phyloP scores from a whole-genome alignment of 2,797 vertebrate genomes.

The Anguilla obscura region DNA sequence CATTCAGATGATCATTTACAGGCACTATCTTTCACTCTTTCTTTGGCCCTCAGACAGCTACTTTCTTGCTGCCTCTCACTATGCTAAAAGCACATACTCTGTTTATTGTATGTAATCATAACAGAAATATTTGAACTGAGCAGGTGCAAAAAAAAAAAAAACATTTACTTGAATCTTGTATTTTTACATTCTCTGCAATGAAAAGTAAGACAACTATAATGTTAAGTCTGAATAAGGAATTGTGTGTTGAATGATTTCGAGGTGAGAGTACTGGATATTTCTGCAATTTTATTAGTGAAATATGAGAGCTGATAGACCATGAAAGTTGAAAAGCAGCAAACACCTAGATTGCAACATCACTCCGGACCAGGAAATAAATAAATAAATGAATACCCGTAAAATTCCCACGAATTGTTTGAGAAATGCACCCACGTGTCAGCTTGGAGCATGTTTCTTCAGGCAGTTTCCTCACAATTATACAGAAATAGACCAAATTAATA shows the following conservation, averaged over 20 bases:
- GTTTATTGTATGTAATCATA: neutral
- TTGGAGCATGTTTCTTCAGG: neutral
- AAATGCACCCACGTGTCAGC: neutral
- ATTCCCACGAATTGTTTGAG: neutral
- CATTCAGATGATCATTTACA: conserved; percentile 32
- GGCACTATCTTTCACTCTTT: conserved; percentile 25
- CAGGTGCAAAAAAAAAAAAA: neutral
- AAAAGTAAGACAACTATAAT: neutral
- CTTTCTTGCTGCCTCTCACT: conserved; percentile 34
- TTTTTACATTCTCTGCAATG: neutral
- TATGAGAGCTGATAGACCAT: neutral
- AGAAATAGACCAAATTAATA: neutral
- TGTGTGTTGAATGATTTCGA: neutral
- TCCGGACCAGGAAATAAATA: neutral
- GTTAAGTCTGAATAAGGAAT: neutral
- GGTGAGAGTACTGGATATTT: neutral
- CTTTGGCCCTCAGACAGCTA: conserved; percentile 14
- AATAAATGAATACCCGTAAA: neutral
- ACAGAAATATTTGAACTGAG: neutral
- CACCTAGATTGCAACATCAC: neutral
- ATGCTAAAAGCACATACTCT: conserved; percentile 28
- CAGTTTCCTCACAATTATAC: neutral
- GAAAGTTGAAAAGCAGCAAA: neutral
- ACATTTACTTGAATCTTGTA: neutral
- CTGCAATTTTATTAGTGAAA: neutral